Evolutionary conservation across 2,113 vertebrate genomes (phyloP), one percentile per base, ranked within the genome.

Genomic region (Colaptes auratus): DNA sequence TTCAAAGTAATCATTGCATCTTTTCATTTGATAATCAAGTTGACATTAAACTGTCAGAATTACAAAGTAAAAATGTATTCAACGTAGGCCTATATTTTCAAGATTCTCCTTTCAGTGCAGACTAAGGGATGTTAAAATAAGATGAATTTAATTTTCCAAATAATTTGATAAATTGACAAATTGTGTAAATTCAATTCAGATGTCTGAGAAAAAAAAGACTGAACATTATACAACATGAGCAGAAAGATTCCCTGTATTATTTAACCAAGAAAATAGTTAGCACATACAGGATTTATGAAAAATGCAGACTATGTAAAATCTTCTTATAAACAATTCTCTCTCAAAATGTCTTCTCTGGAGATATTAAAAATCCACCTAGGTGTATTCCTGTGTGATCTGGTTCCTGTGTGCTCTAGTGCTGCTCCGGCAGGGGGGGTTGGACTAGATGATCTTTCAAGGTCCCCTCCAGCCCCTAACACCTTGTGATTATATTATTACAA

Each of bases 71-170:
- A 88, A 77, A 18, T 5, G 3, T 50, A 71, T 46, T 50, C 44
- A 82, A n/a, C 46, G 52, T 55, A 81, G 78, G 88, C 18, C 50
- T 81, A 23, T 59, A 88, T 85, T 66, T 89, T 56, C 78, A 88
- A 74, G 27, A 63, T 82, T 95, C 66, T 90, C 72, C 56, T 95
- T 91, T 48, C 39, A 46, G 92, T 48, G 66, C 74, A 92, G 9
- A 39, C 75, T 55, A 95, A 94, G 96, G 84, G 33, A 77, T 28
- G 16, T 82, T 80, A 86, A 93, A 88, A 55, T 42, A 67, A 82
- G 33, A 55, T 55, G 35, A 84, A 85, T 74, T 90, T 83, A 77
- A 50, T 71, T 36, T 85, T 63, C 20, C 3, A 25, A 67, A 35
- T 89, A 70, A 80, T 85, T 96, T 60, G 66, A 86, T 53, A 87